These are phyloP conservation scores for Drosophila siamana DNA, from an alignment of 2,888 invertebrate genomes.

Conservation along the genomic window DNA sequence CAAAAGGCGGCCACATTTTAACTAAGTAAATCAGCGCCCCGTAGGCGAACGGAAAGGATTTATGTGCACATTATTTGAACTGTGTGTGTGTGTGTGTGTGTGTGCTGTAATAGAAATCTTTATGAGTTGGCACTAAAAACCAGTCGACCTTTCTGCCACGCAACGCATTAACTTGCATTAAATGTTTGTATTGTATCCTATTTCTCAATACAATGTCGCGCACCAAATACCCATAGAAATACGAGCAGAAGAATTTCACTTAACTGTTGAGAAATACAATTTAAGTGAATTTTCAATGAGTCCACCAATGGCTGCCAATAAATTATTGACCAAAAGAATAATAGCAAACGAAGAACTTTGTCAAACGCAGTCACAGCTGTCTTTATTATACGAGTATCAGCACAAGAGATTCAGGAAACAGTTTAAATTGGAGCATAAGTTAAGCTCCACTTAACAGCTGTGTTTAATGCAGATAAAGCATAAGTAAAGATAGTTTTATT, in stretches of 20 bases:
- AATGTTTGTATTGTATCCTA: conserved; percentile 28
- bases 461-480: not conserved
- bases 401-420: not conserved
- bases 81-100: not conserved
- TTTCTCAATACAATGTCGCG: conserved; percentile 19
- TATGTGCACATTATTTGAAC: conserved; percentile 67
- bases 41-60: conserved; percentile 46
- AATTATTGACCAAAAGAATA: conserved; percentile 10
- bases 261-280: conserved; percentile 14
- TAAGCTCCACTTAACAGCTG: not conserved
- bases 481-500: not conserved
- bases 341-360: not conserved
- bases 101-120: conserved; percentile 51
- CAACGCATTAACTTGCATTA: conserved; percentile 58
- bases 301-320: conserved; percentile 2
- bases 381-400: not conserved
- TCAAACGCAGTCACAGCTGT: not conserved
- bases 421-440: not conserved
- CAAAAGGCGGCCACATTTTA: conserved; percentile 63
- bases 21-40: conserved; percentile 56
- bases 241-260: not conserved
- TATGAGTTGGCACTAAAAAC: conserved; percentile 67
- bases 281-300: conserved; percentile 28
- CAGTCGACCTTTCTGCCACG: conserved; percentile 33
- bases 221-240: conserved; percentile 1